Base-by-base conservation (phyloP, 2,888 invertebrate genomes). In the Craniophora ligustri region DNA sequence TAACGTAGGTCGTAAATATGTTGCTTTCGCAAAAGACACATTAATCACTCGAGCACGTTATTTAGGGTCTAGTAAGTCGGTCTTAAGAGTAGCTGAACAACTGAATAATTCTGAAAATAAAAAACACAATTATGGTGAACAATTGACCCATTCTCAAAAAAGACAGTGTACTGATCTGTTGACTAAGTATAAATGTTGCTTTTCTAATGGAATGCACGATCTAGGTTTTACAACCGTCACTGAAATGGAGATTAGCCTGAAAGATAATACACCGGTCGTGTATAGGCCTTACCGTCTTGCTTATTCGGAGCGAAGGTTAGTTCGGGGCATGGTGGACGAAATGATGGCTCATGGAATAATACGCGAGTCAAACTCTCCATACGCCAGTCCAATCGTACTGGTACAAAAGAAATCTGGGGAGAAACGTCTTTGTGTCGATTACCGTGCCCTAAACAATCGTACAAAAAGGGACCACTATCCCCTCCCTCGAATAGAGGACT, bases 351-450 rank as follows among this genome's bases (percentile, higher is more conserved):
- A 2, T 2, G 10, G 10, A 1, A 38, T 38, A 10, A 14, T 38
- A 2, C 13, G 14, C 2, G 23, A 23, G 10, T 23, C 23, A 10
- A 10, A 10, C 10, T 23, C 23, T 10, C 23, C 23, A 2, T 23
- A 23, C 4, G 36, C 36, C 8, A 38, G 36, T 13, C 36, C 36
- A 14, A 38, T 38, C 10, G 40, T 40, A 2, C 6, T 40, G 14
- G 40, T 40, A 5, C 16, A 30, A n/a, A 40, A 40, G n/a, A 40
- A 40, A 3, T 28, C 40, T 14, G 40, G 40, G 3, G 40, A 40
- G 7, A 40, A 40, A n/a, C 38, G 38, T 3, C 14, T 38, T 0
- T 38, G 38, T 5, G 35, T 35, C 4, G 35, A 35, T 35, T 38
- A 38, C 8, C 21, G 36, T 5, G 36, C 36, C 2, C 23, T 38